Percentiles rank a stretch among this genome's conserved stretches.
These are phyloP conservation scores for Agraylea sexmaculata DNA, from an alignment of 1,140 invertebrate genomes.

Conservation along the genomic window DNA sequence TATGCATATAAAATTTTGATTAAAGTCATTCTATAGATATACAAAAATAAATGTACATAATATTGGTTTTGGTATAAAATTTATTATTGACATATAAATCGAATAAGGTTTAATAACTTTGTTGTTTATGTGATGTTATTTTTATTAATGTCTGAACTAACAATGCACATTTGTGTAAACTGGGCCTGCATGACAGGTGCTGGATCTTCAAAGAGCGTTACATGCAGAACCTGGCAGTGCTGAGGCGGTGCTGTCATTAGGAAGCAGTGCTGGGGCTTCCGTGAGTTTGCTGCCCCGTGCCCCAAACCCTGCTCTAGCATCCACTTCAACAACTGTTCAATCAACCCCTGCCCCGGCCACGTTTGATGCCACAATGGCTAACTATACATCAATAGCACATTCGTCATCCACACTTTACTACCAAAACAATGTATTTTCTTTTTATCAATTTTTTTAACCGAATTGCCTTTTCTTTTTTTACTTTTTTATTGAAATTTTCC, in stretches of 20 bases:
- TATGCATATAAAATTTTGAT: too few relatives aligned
- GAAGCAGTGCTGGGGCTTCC: slow-evolving; percentile 29
- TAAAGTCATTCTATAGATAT: too few relatives aligned
- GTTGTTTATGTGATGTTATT: too few relatives aligned
- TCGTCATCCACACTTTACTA: slow-evolving; percentile 22
- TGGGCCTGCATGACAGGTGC: slow-evolving; percentile 38
- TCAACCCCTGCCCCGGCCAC: slow-evolving; percentile 33
- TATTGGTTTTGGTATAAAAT: too few relatives aligned
- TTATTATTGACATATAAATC: too few relatives aligned
- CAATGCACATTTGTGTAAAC: slow-evolving; percentile 11
- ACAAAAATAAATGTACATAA: too few relatives aligned
- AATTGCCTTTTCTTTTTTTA: neutral
- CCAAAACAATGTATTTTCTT: slow-evolving; percentile 20
- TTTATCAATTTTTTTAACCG: slow-evolving; percentile 10
- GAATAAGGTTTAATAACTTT: too few relatives aligned
- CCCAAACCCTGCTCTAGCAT: slow-evolving; percentile 20
- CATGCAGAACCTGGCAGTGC: slow-evolving; percentile 47
- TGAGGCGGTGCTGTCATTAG: slow-evolving; percentile 37
- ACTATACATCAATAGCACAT: slow-evolving; percentile 21
- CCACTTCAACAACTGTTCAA: slow-evolving; percentile 23
- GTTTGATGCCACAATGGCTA: slow-evolving; percentile 38
- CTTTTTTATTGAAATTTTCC: neutral
- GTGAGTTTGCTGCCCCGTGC: slow-evolving; percentile 24
- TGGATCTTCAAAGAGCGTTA: slow-evolving; percentile 53
- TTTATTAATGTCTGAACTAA: too few relatives aligned